These are phyloP conservation scores for Camelus dromedarius DNA, from an alignment of 2,113 vertebrate genomes.

Conservation along the genomic window DNA sequence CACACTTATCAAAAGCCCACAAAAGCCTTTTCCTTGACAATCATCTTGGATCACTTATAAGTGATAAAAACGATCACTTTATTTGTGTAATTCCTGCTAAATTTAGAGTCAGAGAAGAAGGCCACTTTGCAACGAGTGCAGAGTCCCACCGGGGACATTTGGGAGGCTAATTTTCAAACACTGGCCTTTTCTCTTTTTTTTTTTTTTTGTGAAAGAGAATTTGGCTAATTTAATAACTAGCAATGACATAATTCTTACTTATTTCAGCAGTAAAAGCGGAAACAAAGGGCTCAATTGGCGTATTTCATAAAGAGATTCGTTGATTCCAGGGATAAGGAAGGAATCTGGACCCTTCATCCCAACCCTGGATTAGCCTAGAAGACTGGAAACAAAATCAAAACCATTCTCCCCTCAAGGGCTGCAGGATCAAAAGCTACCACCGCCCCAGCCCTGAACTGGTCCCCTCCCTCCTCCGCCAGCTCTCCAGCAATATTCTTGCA, in stretches of 20 bases:
- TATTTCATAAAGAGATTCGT: conserved; percentile 49
- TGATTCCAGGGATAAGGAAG: conserved; percentile 20
- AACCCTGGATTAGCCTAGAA: conserved; percentile 10
- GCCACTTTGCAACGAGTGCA: background rate
- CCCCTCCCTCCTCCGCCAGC: rapidly evolving
- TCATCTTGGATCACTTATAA: background rate
- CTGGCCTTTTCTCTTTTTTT: background rate
- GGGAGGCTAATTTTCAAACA: background rate
- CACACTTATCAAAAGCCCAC: background rate
- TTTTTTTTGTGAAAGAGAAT: background rate
- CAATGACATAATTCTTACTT: conserved; percentile 46
- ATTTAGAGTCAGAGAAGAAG: background rate
- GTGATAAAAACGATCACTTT: background rate
- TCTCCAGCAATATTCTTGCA: background rate
- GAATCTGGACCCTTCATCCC: background rate
- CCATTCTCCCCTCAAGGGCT: background rate
- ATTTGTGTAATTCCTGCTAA: background rate
- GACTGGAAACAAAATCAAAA: conserved; percentile 16
- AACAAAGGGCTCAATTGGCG: background rate
- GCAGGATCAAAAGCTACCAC: background rate
- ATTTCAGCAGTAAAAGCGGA: background rate
- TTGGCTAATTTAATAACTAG: conserved; percentile 7
- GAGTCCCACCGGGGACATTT: background rate
- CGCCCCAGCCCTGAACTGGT: rapidly evolving
- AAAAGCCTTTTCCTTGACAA: background rate